Conservation (phyloP, 2,888 invertebrate genomes). For the Criorhina ranunculi region DNA sequence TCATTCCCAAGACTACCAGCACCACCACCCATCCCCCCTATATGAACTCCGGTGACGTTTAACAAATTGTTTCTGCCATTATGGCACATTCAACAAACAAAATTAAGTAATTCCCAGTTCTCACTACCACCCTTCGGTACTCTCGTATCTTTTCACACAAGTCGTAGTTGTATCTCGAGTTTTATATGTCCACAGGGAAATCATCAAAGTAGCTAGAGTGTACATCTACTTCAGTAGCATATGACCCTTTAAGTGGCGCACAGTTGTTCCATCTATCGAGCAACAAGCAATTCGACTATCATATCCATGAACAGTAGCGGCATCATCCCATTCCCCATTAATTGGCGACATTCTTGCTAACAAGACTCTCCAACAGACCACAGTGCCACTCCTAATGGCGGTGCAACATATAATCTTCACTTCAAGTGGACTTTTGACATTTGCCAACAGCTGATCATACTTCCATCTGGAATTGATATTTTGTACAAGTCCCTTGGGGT, state of each 20-base stretch:
- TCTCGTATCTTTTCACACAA: neutral
- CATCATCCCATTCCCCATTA: constrained; percentile 38
- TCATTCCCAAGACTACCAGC: no score
- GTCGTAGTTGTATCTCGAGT: constrained; percentile 10
- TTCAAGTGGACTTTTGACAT: constrained; percentile 63
- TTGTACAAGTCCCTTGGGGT: constrained; percentile 61
- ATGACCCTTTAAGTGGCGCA: constrained; percentile 63
- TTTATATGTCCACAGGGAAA: constrained; percentile 70
- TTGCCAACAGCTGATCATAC: constrained; percentile 73
- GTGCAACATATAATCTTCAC: neutral
- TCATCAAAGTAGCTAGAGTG: constrained; percentile 50
- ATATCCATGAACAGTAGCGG: neutral
- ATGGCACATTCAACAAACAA: constrained; percentile 11
- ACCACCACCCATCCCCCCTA: no score
- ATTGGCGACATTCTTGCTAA: constrained; percentile 64
- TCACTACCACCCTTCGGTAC: constrained; percentile 6
- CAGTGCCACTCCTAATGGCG: constrained; percentile 49
- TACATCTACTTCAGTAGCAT: constrained; percentile 50
- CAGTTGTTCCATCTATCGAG: constrained; percentile 33
- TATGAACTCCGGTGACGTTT: constrained; percentile 7
- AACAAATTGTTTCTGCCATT: constrained; percentile 52
- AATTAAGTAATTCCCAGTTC: constrained; percentile 13
- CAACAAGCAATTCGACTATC: constrained; percentile 3
- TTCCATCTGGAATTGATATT: constrained; percentile 72
- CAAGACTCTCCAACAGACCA: constrained; percentile 36